Evolutionary conservation across 2,113 vertebrate genomes (phyloP).

Genomic region (Rattus rattus): DNA sequence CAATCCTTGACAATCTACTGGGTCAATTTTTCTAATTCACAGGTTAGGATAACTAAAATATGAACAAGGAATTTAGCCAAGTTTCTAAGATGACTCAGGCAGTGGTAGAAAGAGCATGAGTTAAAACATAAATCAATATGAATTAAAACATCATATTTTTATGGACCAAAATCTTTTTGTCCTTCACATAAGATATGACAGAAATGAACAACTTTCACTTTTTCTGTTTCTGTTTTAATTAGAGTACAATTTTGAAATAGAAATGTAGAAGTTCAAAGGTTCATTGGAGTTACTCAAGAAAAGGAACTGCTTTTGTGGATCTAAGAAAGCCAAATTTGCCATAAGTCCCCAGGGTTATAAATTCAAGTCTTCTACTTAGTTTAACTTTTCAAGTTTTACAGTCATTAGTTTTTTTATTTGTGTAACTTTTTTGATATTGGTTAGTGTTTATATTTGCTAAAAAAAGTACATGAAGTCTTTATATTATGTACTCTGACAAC

Average conservation of each 20-base stretch:
- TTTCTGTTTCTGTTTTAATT: neutral
- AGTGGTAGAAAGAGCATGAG: neutral
- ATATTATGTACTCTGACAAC: neutral
- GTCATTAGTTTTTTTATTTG: neutral
- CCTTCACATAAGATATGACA: neutral
- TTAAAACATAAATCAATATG: neutral
- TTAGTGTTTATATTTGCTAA: neutral
- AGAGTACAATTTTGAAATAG: neutral
- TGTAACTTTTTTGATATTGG: neutral
- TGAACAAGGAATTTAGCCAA: neutral
- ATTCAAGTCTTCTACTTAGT: neutral
- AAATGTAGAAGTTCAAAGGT: neutral
- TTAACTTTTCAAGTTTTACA: conserved; percentile 18
- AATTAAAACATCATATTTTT: neutral
- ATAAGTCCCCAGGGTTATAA: neutral
- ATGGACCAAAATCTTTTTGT: neutral
- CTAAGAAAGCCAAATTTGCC: neutral
- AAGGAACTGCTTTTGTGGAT: neutral
- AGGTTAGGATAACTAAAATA: neutral
- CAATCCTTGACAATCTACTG: neutral
- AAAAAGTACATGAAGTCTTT: neutral
- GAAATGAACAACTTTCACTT: neutral
- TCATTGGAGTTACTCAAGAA: neutral
- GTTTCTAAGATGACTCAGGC: neutral
- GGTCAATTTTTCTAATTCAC: neutral